Evolutionary conservation across 2,888 invertebrate genomes (phyloP).

Genomic region (Junonia oenone): DNA sequence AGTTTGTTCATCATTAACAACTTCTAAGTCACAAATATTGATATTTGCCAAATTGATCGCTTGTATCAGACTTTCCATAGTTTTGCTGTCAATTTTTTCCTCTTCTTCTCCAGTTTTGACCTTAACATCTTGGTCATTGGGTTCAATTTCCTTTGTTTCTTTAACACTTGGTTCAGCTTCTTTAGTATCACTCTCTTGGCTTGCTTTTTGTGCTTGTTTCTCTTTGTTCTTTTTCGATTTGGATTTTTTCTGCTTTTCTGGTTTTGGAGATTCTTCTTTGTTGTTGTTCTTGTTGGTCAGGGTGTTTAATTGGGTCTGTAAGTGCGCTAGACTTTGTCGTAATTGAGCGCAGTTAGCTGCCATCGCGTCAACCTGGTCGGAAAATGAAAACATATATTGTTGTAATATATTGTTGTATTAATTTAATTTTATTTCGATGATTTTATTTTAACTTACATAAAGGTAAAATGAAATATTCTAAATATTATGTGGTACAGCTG

Average conservation of each 20-base stretch:
- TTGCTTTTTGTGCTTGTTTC: constrained; percentile 40
- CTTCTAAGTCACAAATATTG: constrained; percentile 45
- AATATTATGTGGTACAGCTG: no score
- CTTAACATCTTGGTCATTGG: constrained; percentile 24
- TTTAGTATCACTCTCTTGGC: constrained; percentile 37
- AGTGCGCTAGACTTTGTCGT: constrained; percentile 78
- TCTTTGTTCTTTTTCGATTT: constrained; percentile 65
- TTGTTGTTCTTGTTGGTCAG: constrained; percentile 55
- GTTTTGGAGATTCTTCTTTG: constrained; percentile 54
- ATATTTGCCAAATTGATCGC: constrained; percentile 59
- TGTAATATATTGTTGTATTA: no score
- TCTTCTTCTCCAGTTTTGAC: constrained; percentile 35
- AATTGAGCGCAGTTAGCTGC: constrained; percentile 80
- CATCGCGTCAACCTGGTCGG: constrained; percentile 82
- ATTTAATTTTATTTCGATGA: no score
- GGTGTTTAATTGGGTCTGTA: constrained; percentile 78
- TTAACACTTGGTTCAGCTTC: constrained; percentile 38
- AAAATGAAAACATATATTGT: no score
- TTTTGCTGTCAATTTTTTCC: constrained; percentile 50
- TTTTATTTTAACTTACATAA: no score
- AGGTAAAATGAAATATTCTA: no score
- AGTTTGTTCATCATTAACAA: constrained; percentile 6
- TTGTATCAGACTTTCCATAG: constrained; percentile 56
- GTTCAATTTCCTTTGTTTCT: constrained; percentile 31
- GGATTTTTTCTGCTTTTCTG: constrained; percentile 59